Evolutionary conservation across 1,140 invertebrate species (phyloP).

Genomic region (Aphaenogaster rudis): DNA sequence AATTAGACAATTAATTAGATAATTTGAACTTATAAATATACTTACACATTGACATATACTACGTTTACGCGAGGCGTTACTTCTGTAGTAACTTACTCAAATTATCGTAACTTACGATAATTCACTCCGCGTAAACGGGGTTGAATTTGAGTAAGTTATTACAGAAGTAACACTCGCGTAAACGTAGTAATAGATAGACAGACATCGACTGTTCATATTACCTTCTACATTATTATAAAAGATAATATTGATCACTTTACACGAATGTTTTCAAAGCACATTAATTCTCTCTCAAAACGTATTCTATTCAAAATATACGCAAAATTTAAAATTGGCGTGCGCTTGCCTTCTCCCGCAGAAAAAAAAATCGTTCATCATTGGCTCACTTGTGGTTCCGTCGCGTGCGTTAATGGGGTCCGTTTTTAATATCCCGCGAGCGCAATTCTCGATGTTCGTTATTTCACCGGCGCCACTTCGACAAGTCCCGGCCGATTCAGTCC

Average conservation of each 20-base stretch:
- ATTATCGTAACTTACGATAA: too few species aligned
- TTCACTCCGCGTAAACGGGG: too few species aligned
- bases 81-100: too few species aligned
- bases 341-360: not conserved
- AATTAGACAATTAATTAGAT: not conserved
- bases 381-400: not conserved
- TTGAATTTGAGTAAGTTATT: too few species aligned
- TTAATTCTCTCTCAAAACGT: not conserved
- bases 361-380: slow-evolving; percentile 33
- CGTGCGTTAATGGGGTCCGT: slow-evolving; percentile 26
- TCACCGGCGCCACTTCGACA: not conserved
- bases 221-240: not conserved
- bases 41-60: not conserved
- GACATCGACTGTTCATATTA: not conserved
- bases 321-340: slow-evolving; percentile 27
- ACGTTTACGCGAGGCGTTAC: too few species aligned
- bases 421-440: slow-evolving; percentile 53
- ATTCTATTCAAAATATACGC: slow-evolving; percentile 9
- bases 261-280: not conserved
- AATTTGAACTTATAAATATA: not conserved
- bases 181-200: not conserved
- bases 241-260: not conserved
- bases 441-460: slow-evolving; percentile 50
- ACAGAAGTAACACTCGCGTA: too few species aligned
- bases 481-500: slow-evolving; percentile 1